phyloP scores from a whole-genome alignment of 2,113 vertebrate species.

The Hippocampus abdominalis region DNA sequence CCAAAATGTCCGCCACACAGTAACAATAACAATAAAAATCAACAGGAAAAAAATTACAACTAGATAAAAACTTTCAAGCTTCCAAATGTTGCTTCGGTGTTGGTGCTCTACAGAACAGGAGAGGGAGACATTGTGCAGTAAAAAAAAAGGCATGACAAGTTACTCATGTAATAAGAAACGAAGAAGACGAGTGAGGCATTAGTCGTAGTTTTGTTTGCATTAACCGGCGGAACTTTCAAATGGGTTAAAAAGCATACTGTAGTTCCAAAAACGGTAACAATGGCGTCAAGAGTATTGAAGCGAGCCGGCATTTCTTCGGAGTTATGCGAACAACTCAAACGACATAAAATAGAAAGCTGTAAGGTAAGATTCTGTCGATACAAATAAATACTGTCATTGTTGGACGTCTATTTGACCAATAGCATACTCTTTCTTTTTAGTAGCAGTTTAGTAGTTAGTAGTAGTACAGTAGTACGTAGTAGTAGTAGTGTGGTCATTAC shows the following conservation, averaged over 20 bases:
- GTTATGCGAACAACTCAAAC: slow-evolving; percentile 6
- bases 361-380: not conserved
- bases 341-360: slow-evolving; percentile 14
- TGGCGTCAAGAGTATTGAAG: slow-evolving; percentile 2
- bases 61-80: not conserved
- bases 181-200: not conserved
- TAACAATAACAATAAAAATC: not conserved
- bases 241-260: not conserved
- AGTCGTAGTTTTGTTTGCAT: not conserved
- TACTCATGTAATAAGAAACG: not conserved
- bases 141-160: not conserved
- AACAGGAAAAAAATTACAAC: not conserved
- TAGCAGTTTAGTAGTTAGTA: not conserved
- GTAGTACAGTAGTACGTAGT: not conserved
- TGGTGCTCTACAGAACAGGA: not conserved
- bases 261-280: not conserved
- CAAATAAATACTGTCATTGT: not conserved
- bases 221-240: not conserved
- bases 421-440: not conserved
- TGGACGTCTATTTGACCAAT: not conserved
- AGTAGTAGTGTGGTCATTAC: not conserved
- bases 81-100: not conserved
- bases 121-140: not conserved
- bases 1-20: not conserved
- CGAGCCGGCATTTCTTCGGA: slow-evolving; percentile 11